A percentile compares a stretch with the other conserved stretches of the same genome.
These are phyloP conservation scores for Coenonympha arcania DNA, from an alignment of 2,888 invertebrate species.

Conservation along the genomic window DNA sequence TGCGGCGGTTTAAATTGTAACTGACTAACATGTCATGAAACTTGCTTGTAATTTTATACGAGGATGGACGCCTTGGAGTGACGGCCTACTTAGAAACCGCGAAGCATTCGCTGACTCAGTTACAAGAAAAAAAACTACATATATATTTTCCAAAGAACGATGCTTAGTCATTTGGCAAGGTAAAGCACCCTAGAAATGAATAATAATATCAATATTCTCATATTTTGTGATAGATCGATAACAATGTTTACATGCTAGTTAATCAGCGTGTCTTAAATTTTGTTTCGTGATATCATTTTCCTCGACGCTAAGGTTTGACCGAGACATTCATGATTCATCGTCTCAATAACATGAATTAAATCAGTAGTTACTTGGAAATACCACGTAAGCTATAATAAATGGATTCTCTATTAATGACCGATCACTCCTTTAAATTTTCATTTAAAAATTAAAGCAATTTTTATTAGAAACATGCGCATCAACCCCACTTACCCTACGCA, in stretches of 20 bases:
- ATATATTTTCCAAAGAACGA: slow-evolving; percentile 25
- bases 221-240: slow-evolving; percentile 17
- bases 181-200: slow-evolving; percentile 30
- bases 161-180: slow-evolving; percentile 32
- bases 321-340: slow-evolving; percentile 31
- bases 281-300: slow-evolving; percentile 25
- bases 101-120: slow-evolving; percentile 20
- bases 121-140: slow-evolving; percentile 20
- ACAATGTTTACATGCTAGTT: slow-evolving; percentile 14
- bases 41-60: slow-evolving; percentile 20
- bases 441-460: background rate
- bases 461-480: slow-evolving; percentile 1
- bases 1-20: slow-evolving; percentile 22
- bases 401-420: background rate
- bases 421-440: background rate
- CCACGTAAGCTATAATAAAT: slow-evolving; percentile 7
- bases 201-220: slow-evolving; percentile 28
- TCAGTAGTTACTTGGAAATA: slow-evolving; percentile 17
- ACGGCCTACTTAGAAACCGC: slow-evolving; percentile 38
- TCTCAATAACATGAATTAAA: slow-evolving; percentile 21
- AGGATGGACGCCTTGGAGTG: slow-evolving; percentile 21
- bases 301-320: slow-evolving; percentile 24
- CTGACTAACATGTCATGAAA: slow-evolving; percentile 23
- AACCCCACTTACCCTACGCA: slow-evolving; percentile 34
- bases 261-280: slow-evolving; percentile 9